phyloP scores from a whole-genome alignment of 2,888 invertebrate species.

The Synergus gifuensis region DNA sequence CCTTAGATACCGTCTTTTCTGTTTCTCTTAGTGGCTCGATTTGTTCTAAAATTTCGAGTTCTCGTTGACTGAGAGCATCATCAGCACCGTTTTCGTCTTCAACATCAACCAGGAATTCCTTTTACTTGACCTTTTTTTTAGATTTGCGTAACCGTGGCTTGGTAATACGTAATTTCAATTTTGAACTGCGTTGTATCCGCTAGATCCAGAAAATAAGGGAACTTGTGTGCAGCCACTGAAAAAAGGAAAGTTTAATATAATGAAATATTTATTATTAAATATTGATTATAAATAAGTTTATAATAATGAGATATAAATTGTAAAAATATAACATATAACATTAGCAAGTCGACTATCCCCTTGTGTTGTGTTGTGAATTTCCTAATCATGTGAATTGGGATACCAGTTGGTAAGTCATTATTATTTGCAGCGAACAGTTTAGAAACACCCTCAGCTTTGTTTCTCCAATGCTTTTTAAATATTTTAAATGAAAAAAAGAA shows the following conservation, averaged over 20 bases:
- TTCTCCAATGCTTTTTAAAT: background rate
- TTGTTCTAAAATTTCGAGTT: no score
- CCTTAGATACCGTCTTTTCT: no score
- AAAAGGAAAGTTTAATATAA: background rate
- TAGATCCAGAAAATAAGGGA: background rate
- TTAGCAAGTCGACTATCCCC: no score
- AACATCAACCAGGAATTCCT: no score
- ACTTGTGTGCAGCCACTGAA: background rate
- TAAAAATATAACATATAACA: no score
- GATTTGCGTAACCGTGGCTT: background rate
- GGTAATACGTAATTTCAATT: background rate
- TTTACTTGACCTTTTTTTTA: background rate
- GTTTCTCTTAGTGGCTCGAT: no score
- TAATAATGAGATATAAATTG: background rate
- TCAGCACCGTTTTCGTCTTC: no score
- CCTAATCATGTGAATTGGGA: background rate
- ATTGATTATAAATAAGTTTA: background rate
- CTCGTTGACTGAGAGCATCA: no score
- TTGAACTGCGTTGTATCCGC: background rate
- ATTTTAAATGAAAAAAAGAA: background rate
- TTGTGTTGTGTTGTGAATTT: background rate
- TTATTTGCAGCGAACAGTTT: background rate
- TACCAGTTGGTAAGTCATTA: background rate
- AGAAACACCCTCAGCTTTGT: background rate
- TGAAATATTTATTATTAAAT: background rate